Evolutionary conservation across 2,888 invertebrate genomes (phyloP).

Genomic region (Acrocyrtus sp.): DNA sequence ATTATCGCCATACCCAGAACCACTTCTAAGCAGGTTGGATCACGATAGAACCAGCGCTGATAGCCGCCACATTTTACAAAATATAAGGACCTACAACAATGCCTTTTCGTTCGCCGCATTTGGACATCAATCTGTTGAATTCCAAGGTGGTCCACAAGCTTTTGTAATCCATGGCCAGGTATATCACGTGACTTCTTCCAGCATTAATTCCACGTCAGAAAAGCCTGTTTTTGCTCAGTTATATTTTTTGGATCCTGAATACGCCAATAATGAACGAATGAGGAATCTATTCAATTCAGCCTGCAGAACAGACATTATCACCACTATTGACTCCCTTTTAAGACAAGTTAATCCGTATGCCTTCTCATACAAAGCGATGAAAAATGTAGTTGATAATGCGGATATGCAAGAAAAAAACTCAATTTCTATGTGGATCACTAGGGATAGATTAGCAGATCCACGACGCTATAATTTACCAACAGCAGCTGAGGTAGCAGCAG

Average conservation of each 20-base stretch:
- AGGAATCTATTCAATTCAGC: conserved; percentile 12
- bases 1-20: too few species aligned
- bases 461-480: conserved; percentile 57
- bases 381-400: conserved; percentile 27
- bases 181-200: conserved; percentile 52
- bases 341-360: conserved; percentile 49
- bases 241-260: conserved; percentile 45
- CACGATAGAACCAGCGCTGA: too few species aligned
- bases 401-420: background rate
- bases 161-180: conserved; percentile 58
- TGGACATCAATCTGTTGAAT: conserved; percentile 16
- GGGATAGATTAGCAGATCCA: conserved; percentile 5
- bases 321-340: conserved; percentile 24
- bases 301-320: conserved; percentile 33
- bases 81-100: conserved; percentile 54
- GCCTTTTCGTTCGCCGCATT: conserved; percentile 60
- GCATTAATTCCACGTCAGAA: background rate
- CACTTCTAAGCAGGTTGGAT: too few species aligned
- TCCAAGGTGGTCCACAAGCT: conserved; percentile 33
- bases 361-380: conserved; percentile 56
- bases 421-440: conserved; percentile 9
- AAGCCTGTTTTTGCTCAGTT: conserved; percentile 25
- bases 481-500: conserved; percentile 54
- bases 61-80: too few species aligned
- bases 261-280: conserved; percentile 18